Evolutionary conservation across 35 echinoderm and acorn worm species (phyloP).

Genomic region (Patiria miniata): DNA sequence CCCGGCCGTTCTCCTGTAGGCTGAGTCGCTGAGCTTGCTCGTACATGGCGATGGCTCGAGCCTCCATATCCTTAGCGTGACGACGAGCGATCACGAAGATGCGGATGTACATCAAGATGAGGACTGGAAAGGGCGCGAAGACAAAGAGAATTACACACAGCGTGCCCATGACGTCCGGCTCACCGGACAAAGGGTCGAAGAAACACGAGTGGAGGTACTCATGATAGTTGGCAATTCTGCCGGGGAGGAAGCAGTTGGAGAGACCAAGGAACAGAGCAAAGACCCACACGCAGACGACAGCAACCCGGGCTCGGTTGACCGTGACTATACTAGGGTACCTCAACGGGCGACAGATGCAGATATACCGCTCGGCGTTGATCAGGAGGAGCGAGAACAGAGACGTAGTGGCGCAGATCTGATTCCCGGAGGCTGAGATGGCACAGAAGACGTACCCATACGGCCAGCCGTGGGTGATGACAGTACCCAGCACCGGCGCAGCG

Average conservation of each 20-base stretch:
- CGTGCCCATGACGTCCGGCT: conserved; percentile 12
- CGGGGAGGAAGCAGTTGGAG: conserved; percentile 11
- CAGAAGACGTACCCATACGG: conserved; percentile 24
- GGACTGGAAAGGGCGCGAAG: conserved; percentile 13
- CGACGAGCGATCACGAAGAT: not conserved
- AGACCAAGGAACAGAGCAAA: not conserved
- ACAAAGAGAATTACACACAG: conserved; percentile 11
- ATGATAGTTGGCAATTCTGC: not conserved
- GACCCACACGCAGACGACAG: not conserved
- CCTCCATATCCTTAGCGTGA: not conserved
- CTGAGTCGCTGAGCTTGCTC: not conserved
- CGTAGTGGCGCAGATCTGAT: not conserved
- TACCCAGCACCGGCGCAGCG: not conserved
- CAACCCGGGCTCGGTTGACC: not conserved
- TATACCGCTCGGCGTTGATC: conserved; percentile 26
- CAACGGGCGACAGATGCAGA: conserved; percentile 9
- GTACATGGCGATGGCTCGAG: not conserved
- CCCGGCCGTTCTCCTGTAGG: not conserved
- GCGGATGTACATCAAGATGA: not conserved
- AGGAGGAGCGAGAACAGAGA: not conserved
- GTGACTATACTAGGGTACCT: conserved; percentile 7
- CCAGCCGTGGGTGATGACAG: not conserved
- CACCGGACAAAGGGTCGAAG: conserved; percentile 1
- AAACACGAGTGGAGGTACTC: conserved; percentile 15
- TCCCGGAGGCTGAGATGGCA: not conserved